Conservation (phyloP, 2,888 invertebrate genomes). For the Diarsia mendica region DNA sequence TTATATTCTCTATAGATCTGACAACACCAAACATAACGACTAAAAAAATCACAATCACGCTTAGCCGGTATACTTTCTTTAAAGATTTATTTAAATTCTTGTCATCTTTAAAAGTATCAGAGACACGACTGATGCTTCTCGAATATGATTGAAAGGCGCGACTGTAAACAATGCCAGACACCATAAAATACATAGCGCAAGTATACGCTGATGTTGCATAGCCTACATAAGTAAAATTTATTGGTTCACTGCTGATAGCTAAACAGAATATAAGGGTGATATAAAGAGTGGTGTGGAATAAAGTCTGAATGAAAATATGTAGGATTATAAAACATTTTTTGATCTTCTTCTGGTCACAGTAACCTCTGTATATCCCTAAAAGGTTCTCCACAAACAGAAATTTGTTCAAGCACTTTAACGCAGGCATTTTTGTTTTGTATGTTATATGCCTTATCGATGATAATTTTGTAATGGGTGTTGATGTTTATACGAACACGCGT, state of each 20-base stretch:
- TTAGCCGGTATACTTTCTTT: constrained; percentile 1
- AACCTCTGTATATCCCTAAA: constrained; percentile 4
- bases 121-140: neutral
- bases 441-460: no score
- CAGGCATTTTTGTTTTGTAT: constrained; percentile 4
- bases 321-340: constrained; percentile 11
- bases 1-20: neutral
- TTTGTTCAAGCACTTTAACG: constrained; percentile 2
- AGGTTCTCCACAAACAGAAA: constrained; percentile 1
- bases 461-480: neutral
- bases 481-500: neutral
- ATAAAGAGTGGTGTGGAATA: neutral
- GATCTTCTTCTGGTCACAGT: neutral
- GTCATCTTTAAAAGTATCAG: neutral
- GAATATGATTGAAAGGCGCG: neutral
- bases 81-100: neutral
- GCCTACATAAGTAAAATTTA: neutral
- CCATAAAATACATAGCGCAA: neutral
- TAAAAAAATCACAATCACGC: neutral
- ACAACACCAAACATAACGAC: neutral
- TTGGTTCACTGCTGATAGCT: neutral
- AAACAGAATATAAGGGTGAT: neutral
- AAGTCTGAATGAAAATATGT: neutral
- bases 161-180: neutral
- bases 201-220: neutral